These are phyloP conservation scores for Azemiops feae DNA, from an alignment of 2,113 vertebrate species.

Conservation along the genomic window DNA sequence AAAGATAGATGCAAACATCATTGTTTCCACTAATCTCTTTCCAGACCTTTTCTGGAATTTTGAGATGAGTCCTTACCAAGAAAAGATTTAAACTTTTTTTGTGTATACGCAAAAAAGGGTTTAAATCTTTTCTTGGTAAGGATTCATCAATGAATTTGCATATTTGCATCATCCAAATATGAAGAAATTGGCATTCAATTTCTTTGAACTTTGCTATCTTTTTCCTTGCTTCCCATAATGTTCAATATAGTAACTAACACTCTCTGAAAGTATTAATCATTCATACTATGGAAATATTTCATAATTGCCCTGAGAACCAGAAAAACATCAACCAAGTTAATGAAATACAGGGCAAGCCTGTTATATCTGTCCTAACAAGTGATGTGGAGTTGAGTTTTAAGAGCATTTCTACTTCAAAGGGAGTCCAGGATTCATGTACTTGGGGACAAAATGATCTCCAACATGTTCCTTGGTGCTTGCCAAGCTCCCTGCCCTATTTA, in stretches of 20 bases:
- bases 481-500: too few species aligned
- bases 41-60: background rate
- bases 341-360: background rate
- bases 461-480: too few species aligned
- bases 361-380: background rate
- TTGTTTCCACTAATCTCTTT: background rate
- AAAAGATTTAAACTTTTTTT: background rate
- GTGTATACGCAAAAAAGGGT: too few species aligned
- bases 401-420: background rate
- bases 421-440: background rate
- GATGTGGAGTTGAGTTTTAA: background rate
- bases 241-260: background rate
- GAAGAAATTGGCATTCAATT: background rate
- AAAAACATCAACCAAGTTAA: background rate
- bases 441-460: background rate
- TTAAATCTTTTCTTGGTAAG: too few species aligned
- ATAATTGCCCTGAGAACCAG: background rate
- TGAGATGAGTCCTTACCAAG: background rate
- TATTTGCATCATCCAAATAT: too few species aligned
- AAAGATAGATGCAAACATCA: background rate
- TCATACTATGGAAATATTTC: background rate
- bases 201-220: background rate
- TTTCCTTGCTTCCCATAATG: background rate
- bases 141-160: too few species aligned
- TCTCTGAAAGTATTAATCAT: background rate